Evolutionary conservation across 1,140 invertebrate genomes (phyloP).

Genomic region (Agrypnia vestita): DNA sequence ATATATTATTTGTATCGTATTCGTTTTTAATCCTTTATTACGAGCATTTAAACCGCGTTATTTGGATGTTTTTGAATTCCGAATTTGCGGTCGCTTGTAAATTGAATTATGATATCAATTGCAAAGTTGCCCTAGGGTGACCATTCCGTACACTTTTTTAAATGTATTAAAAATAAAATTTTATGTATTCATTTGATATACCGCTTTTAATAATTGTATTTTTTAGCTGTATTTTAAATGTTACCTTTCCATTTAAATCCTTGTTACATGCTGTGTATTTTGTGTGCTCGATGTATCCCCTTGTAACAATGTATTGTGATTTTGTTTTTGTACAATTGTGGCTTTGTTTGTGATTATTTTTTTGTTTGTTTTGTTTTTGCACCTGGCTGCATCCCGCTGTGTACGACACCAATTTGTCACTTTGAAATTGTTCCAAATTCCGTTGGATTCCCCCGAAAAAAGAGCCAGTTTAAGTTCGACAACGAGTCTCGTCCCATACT

Average conservation of each 20-base stretch:
- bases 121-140: background rate
- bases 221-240: background rate
- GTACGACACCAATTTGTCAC: constrained; percentile 1
- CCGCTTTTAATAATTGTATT: too few species aligned
- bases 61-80: background rate
- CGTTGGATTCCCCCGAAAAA: constrained; percentile 51
- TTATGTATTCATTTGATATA: background rate
- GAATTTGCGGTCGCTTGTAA: background rate
- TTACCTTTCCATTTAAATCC: background rate
- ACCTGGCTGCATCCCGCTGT: constrained; percentile 30
- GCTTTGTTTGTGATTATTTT: constrained; percentile 36
- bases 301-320: background rate
- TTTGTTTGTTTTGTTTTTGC: constrained; percentile 50
- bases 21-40: background rate
- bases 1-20: constrained; percentile 1
- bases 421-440: constrained; percentile 25
- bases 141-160: background rate
- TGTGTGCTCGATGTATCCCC: background rate
- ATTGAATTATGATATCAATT: constrained; percentile 18
- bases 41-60: background rate
- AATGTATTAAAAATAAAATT: background rate
- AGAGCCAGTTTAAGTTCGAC: constrained; percentile 88
- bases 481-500: constrained; percentile 80
- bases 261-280: too few species aligned
- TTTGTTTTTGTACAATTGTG: too few species aligned